Percentiles rank a stretch among this genome's conserved stretches.
phyloP scores from a whole-genome alignment of 2,113 vertebrate genomes.

The Notarius lentiginosus region DNA sequence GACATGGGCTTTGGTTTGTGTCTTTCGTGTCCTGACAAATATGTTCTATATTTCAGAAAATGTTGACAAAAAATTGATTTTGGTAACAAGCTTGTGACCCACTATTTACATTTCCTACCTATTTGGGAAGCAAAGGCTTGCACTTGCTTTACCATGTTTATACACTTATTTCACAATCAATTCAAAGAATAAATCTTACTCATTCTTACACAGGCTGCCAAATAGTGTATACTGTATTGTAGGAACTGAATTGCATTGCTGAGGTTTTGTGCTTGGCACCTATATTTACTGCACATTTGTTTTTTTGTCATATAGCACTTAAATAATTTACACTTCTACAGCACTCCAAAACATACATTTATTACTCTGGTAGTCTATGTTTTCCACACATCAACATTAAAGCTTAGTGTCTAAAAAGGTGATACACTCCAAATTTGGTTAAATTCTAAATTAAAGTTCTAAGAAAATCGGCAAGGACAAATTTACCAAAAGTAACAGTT shows the following conservation, averaged over 20 bases:
- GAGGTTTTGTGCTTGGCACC: constrained; percentile 92
- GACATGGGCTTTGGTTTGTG: constrained; percentile 4
- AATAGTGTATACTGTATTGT: constrained; percentile 44
- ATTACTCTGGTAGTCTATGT: constrained; percentile 82
- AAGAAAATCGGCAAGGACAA: constrained; percentile 52
- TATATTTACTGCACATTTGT: constrained; percentile 79
- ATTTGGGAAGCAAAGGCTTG: constrained; percentile 5
- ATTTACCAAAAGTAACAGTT: constrained; percentile 1
- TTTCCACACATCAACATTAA: constrained; percentile 88
- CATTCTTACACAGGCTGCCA: neutral
- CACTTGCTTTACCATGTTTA: neutral
- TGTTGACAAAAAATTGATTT: neutral
- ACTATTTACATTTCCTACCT: constrained; percentile 28
- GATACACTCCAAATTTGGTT: constrained; percentile 66
- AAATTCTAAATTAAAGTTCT: constrained; percentile 52
- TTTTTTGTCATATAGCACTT: constrained; percentile 85
- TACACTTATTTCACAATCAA: neutral
- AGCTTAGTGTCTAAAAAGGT: constrained; percentile 71
- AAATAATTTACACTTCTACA: constrained; percentile 94
- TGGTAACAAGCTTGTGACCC: neutral
- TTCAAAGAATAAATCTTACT: neutral
- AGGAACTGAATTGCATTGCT: constrained; percentile 89
- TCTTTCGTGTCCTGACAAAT: neutral
- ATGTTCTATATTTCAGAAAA: constrained; percentile 1
- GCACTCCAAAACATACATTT: constrained; percentile 90